Conservation (phyloP, 2,888 invertebrate species). For the Lithophane socia region DNA sequence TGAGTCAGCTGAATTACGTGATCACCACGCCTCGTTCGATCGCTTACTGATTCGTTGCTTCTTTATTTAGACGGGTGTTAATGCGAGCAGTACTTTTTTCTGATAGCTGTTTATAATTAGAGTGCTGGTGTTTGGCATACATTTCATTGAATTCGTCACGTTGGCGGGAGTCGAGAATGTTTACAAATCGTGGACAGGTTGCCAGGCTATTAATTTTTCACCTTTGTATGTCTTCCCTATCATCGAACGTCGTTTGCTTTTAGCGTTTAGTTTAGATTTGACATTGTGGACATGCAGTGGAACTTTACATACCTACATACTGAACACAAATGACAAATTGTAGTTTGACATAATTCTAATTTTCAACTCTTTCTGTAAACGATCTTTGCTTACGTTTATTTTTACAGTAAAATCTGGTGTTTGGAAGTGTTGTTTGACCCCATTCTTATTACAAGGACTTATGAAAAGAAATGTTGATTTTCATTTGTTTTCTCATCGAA, state of each 20-base stretch:
- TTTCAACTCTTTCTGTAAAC: slow-evolving; percentile 19
- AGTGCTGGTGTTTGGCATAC: slow-evolving; percentile 80
- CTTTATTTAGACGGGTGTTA: slow-evolving; percentile 76
- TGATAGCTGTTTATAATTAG: slow-evolving; percentile 81
- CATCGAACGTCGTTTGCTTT: slow-evolving; percentile 45
- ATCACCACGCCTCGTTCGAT: slow-evolving; percentile 63
- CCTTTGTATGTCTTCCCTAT: slow-evolving; percentile 66
- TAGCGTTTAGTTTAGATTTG: slow-evolving; percentile 48
- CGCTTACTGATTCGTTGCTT: slow-evolving; percentile 69
- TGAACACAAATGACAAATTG: slow-evolving; percentile 38
- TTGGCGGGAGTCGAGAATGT: slow-evolving; percentile 74
- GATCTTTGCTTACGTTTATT: slow-evolving; percentile 38
- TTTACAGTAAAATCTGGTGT: slow-evolving; percentile 42
- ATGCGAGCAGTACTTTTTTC: slow-evolving; percentile 74
- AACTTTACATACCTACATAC: slow-evolving; percentile 11
- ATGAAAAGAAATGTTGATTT: slow-evolving; percentile 41
- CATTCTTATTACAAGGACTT: slow-evolving; percentile 58
- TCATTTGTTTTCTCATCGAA: slow-evolving; percentile 55
- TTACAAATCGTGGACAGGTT: slow-evolving; percentile 72
- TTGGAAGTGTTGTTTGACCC: slow-evolving; percentile 57
- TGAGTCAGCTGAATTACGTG: slow-evolving; percentile 75
- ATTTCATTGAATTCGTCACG: slow-evolving; percentile 80
- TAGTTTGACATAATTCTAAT: slow-evolving; percentile 43
- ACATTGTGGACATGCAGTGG: slow-evolving; percentile 33
- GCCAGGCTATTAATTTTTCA: slow-evolving; percentile 72